These are phyloP conservation scores for Dicyrtomina minuta DNA, from an alignment of 2,888 invertebrate species.

Conservation along the genomic window DNA sequence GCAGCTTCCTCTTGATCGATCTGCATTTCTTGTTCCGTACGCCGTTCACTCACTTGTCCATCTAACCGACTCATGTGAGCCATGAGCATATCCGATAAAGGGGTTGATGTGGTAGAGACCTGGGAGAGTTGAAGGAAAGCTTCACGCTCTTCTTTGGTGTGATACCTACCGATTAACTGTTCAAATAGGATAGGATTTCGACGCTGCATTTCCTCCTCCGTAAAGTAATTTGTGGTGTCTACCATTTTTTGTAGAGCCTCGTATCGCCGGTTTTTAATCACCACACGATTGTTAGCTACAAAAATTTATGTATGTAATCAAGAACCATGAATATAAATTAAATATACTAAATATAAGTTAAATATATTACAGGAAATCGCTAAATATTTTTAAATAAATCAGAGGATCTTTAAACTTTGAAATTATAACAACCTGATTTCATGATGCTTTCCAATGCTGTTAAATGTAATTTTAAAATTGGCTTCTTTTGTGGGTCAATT, in stretches of 20 bases:
- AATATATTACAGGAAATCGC: slow-evolving; percentile 1
- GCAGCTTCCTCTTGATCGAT: slow-evolving; percentile 63
- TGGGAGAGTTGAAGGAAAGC: slow-evolving; percentile 50
- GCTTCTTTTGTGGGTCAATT: slow-evolving; percentile 63
- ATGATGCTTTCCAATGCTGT: slow-evolving; percentile 30
- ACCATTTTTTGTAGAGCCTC: slow-evolving; percentile 75
- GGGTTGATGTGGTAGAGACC: slow-evolving; percentile 37
- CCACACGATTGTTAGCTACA: slow-evolving; percentile 32
- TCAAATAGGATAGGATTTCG: slow-evolving; percentile 87
- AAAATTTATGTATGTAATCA: too few species aligned
- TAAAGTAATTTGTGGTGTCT: slow-evolving; percentile 74
- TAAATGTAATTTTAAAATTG: slow-evolving; percentile 62
- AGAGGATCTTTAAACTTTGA: not conserved
- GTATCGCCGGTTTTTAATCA: slow-evolving; percentile 72
- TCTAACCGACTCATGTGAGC: slow-evolving; percentile 76
- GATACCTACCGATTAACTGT: slow-evolving; percentile 81
- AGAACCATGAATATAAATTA: not conserved
- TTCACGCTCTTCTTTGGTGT: slow-evolving; percentile 73
- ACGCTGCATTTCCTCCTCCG: slow-evolving; percentile 89
- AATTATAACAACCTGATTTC: slow-evolving; percentile 29
- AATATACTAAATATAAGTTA: not conserved
- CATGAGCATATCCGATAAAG: slow-evolving; percentile 65
- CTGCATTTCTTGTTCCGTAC: slow-evolving; percentile 61
- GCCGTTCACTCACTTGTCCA: slow-evolving; percentile 60
- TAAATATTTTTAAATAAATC: slow-evolving; percentile 17